Conservation (phyloP, 2,797 vertebrate species). For the Mus caroli region DNA sequence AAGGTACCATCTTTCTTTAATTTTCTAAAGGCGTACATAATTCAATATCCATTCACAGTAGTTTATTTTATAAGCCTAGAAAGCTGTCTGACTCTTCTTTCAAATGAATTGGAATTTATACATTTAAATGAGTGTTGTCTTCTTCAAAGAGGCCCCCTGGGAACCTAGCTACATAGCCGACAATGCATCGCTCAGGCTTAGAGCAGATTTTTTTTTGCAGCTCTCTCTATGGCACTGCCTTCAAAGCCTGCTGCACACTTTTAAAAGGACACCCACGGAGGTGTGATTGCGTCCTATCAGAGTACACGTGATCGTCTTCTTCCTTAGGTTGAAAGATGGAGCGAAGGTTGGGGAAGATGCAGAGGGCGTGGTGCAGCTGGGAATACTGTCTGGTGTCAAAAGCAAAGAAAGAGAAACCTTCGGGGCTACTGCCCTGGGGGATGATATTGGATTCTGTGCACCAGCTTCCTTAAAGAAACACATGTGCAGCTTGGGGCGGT, state of each 20-base stretch:
- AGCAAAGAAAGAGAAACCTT: neutral
- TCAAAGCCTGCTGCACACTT: conserved; percentile 48
- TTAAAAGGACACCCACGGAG: neutral
- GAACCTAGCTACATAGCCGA: conserved; percentile 40
- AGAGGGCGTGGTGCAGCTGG: neutral
- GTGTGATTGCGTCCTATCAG: neutral
- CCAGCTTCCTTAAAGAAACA: neutral
- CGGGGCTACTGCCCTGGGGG: neutral
- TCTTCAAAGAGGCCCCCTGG: conserved; percentile 53
- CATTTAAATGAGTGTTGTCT: conserved; percentile 65
- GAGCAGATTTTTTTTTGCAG: neutral
- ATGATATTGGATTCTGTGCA: neutral
- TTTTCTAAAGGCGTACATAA: conserved; percentile 56
- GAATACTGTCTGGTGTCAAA: neutral
- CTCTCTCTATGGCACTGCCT: conserved; percentile 18
- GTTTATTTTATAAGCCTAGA: neutral
- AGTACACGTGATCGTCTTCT: neutral
- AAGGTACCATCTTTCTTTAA: conserved; percentile 12
- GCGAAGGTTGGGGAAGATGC: neutral
- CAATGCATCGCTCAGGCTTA: neutral
- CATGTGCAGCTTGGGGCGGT: neutral
- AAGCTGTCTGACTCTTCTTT: conserved; percentile 45
- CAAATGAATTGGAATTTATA: conserved; percentile 73
- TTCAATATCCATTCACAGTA: neutral
- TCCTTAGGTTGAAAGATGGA: conserved; percentile 54